Evolutionary conservation across 1,140 invertebrate genomes (phyloP), one percentile per base, ranked within the genome.

Genomic region (Campodea augens): DNA sequence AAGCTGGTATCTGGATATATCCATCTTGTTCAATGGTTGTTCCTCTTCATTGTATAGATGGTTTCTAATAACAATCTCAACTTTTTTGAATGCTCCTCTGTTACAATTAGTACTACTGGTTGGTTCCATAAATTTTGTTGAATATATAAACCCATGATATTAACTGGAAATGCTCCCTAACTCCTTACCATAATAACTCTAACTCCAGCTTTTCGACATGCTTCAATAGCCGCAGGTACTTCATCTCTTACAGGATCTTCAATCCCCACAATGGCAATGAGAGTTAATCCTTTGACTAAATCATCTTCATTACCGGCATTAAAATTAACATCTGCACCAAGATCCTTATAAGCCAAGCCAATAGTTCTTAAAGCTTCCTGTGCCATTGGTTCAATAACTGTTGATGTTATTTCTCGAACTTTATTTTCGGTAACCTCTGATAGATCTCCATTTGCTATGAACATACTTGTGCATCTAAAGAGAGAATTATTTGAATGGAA

Each of bases 151-250:
- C n/a, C n/a, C n/a, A n/a, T n/a, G n/a, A n/a, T n/a, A n/a, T n/a
- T n/a, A n/a, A n/a, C n/a, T n/a, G n/a, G n/a, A n/a, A n/a, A n/a
- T n/a, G n/a, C n/a, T n/a, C n/a, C n/a, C n/a, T n/a, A n/a, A n/a
- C n/a, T n/a, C n/a, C n/a, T n/a, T n/a, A 77, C 74, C 74, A 75
- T 75, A 24, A 73, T 60, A 3, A 75, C 74, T 22, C 64, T 71
- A 37, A 75, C 74, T 41, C 73, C 73, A 5, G 73, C 68, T 32
- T 52, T 45, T 51, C 73, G 65, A 56, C 74, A 77, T 48, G 64
- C 63, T 41, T 54, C 54, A 44, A 72, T 74, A 25, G 68, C 68
- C 39, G 63, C 66, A 25, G 65, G 72, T 18, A 70, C 72, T 63
- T 76, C 73, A 22, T 66, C 61, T 55, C 74, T 57, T 41, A 77